Evolutionary conservation across 2,113 vertebrate genomes (phyloP).

Genomic region (Xiphias gladius): DNA sequence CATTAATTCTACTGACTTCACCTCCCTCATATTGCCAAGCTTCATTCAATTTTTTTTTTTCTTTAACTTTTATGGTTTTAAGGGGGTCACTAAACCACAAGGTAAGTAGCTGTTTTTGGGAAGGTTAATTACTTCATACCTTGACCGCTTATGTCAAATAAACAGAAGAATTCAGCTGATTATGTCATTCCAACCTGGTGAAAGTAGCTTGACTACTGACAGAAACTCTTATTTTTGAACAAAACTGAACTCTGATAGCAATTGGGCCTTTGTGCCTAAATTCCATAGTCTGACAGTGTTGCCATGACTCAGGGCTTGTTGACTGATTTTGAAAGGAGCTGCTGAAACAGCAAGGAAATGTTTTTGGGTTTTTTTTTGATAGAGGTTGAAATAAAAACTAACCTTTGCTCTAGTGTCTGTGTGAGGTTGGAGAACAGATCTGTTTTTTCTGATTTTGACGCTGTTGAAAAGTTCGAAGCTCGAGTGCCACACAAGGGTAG

Average conservation of each 20-base stretch:
- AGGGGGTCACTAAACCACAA: neutral
- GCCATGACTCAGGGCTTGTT: neutral
- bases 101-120: neutral
- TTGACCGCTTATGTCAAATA: neutral
- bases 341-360: conserved; percentile 2
- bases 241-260: too few species aligned
- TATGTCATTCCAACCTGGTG: neutral
- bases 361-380: neutral
- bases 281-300: neutral
- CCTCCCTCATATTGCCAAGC: neutral
- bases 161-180: conserved; percentile 8
- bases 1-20: conserved; percentile 16
- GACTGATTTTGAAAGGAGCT: neutral
- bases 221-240: neutral
- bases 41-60: conserved; percentile 20
- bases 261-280: neutral
- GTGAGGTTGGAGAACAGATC: neutral
- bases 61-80: neutral
- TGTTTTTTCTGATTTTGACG: conserved; percentile 11
- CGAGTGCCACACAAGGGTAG: neutral
- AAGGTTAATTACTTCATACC: conserved; percentile 16
- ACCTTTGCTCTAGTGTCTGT: conserved; percentile 14
- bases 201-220: rapidly evolving
- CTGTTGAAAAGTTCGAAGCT: conserved; percentile 21
- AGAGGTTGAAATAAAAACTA: conserved; percentile 1